phyloP scores from a whole-genome alignment of 2,797 vertebrate genomes.

The Bufotes viridis region DNA sequence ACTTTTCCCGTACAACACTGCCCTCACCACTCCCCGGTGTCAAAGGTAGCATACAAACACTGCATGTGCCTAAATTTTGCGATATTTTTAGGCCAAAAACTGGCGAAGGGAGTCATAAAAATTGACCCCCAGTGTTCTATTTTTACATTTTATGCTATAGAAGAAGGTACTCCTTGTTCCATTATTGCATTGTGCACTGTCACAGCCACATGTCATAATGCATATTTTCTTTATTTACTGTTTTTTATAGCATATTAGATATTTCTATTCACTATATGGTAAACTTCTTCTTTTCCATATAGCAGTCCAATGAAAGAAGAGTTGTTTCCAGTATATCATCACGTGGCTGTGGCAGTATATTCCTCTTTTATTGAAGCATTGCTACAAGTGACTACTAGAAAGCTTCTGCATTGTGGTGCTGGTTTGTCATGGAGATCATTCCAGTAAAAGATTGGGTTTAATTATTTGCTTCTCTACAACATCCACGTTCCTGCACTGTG shows the following conservation, averaged over 20 bases:
- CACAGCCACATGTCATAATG: too few species aligned
- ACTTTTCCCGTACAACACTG: too few species aligned
- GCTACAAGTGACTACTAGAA: background rate
- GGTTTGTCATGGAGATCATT: background rate
- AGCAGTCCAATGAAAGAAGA: background rate
- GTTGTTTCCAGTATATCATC: background rate
- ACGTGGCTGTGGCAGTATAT: background rate
- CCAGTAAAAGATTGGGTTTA: background rate
- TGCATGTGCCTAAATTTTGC: too few species aligned
- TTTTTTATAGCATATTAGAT: background rate
- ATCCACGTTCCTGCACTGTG: background rate
- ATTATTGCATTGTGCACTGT: background rate
- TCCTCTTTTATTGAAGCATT: background rate
- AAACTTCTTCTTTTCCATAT: background rate
- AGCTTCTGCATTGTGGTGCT: background rate
- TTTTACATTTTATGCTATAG: background rate
- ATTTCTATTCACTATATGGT: background rate
- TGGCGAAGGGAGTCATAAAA: too few species aligned
- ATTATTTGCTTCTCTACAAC: background rate
- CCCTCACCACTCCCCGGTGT: too few species aligned
- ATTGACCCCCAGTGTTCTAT: background rate
- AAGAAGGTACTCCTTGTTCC: background rate
- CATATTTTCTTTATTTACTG: background rate
- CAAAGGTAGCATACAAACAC: too few species aligned
- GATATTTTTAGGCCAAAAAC: too few species aligned